These are phyloP conservation scores for Drosophila monieri DNA, from an alignment of 2,888 invertebrate species.

Conservation along the genomic window DNA sequence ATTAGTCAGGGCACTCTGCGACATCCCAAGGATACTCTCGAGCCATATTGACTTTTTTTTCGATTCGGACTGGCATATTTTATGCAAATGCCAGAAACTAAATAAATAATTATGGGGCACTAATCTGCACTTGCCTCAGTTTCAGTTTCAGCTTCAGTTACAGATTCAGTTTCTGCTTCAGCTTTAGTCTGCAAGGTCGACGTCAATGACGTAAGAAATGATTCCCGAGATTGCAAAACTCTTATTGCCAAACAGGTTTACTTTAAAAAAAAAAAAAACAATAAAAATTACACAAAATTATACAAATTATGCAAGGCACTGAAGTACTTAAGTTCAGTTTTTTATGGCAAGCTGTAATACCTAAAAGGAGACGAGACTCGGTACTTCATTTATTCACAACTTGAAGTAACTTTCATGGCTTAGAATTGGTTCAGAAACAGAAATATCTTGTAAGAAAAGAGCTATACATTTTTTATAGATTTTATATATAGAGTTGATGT, in stretches of 20 bases:
- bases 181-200: neutral
- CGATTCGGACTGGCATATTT: slow-evolving; percentile 38
- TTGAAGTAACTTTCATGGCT: neutral
- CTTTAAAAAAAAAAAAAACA: neutral
- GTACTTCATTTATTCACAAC: neutral
- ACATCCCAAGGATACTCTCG: slow-evolving; percentile 1
- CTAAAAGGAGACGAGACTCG: slow-evolving; percentile 1
- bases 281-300: slow-evolving; percentile 9
- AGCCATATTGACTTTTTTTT: slow-evolving; percentile 3
- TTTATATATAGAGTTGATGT: too few species aligned
- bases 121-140: slow-evolving; percentile 29
- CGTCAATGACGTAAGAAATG: slow-evolving; percentile 17
- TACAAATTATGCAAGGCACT: slow-evolving; percentile 27
- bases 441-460: too few species aligned
- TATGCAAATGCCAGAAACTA: slow-evolving; percentile 45
- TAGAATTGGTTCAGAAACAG: too few species aligned
- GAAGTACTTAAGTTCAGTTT: slow-evolving; percentile 21
- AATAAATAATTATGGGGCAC: slow-evolving; percentile 30
- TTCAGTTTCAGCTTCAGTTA: neutral
- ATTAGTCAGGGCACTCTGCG: slow-evolving; percentile 65
- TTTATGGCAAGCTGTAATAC: slow-evolving; percentile 7
- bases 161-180: neutral
- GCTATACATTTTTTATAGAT: too few species aligned
- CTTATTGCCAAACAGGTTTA: slow-evolving; percentile 14
- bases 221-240: neutral